Base-by-base conservation (phyloP, 2,113 vertebrate genomes). In the Erythrocercus mccallii region DNA sequence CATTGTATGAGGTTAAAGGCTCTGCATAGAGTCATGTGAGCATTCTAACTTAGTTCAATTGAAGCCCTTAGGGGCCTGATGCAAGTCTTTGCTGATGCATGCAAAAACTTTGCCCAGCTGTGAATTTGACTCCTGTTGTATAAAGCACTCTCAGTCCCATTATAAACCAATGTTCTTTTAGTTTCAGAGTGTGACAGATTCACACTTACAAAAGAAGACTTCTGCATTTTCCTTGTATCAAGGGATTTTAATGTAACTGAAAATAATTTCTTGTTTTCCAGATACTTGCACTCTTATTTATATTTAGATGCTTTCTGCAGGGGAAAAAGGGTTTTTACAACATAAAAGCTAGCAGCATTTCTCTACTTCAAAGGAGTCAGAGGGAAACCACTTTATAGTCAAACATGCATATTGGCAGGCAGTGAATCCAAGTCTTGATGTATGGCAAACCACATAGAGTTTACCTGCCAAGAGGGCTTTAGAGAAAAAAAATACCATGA, bases 401-500 rank as follows among this genome's bases (percentile, higher is more conserved):
- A 86, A 42, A 88, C 12, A 33, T 44, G 8, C 12, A 16, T 73
- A 35, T 23, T 65, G 50, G 10, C 72, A 86, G 24, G 14, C 35
- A 77, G 24, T 40, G 25, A 94, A 71, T 38, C 38, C 7, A 45
- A 66, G 68, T 47, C 40, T 21, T 0, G 0, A 9, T 45, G 14
- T 30, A 47, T 27, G 25, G 42, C 17, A 78, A 73, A 12, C 3
- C 33, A 54, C 27, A 22, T 1, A 21, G 38, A 37, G 7, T 61
- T 80, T 81, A 68, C 42, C 37, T 47, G 31, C 15, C 23, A 57
- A 66, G 24, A 50, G 44, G 7, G 9, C 48, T 89, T 80, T 33
- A 76, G 16, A 9, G 12, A 1, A 21, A 54, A 38, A 47, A 6
- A 1, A 7, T 16, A 72, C 4, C 7, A 21, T 2, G 5, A 44